Conservation (phyloP, 2,797 vertebrate species). For the Anguilla anguilla region DNA sequence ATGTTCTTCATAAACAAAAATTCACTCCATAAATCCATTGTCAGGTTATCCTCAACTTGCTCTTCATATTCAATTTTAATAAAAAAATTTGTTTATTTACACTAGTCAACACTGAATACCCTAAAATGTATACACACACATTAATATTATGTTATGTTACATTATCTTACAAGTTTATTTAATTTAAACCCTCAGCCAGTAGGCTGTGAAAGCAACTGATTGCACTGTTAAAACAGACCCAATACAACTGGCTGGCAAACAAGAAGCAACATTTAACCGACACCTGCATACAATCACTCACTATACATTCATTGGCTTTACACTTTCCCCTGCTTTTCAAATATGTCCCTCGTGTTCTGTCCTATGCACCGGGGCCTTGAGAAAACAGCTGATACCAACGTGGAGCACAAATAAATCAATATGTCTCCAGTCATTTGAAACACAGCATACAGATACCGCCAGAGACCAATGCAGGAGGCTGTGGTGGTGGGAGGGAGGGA, state of each 20-base stretch:
- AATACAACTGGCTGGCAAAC: not conserved
- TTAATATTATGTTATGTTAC: no score
- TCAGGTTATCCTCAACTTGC: not conserved
- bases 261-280: not conserved
- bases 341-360: not conserved
- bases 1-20: conserved; percentile 8
- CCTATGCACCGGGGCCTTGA: not conserved
- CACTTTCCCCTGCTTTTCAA: not conserved
- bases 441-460: not conserved
- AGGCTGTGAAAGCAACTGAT: not conserved
- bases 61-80: not conserved
- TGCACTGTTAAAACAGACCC: not conserved
- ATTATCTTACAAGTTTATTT: not conserved
- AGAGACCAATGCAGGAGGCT: not conserved
- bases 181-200: not conserved
- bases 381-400: not conserved
- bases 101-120: not conserved
- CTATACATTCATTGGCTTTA: not conserved
- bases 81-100: not conserved
- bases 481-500: not conserved
- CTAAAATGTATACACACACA: no score
- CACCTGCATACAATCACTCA: not conserved
- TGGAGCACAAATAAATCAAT: conserved; percentile 3
- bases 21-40: not conserved
- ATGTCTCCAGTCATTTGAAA: not conserved